Percentiles rank a stretch among this genome's conserved stretches.
Conservation (phyloP, 2,113 vertebrate species). For the Mandrillus leucophaeus region DNA sequence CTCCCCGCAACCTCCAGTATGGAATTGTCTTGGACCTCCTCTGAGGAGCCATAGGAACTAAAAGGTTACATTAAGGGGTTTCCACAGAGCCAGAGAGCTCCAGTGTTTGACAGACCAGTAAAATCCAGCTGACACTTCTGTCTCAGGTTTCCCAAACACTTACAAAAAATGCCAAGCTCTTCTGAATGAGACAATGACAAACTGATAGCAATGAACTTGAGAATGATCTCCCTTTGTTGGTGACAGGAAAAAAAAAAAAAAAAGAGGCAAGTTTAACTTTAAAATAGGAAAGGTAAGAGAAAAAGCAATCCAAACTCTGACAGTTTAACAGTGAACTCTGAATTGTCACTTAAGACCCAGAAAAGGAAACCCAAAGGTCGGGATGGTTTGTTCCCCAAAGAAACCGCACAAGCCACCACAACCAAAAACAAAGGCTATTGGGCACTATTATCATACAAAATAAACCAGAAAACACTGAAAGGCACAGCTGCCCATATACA, state of each 20-base stretch:
- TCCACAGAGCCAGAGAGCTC: not conserved
- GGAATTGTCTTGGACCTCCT: not conserved
- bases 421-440: not conserved
- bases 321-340: not conserved
- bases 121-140: not conserved
- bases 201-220: not conserved
- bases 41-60: not conserved
- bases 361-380: slow-evolving; percentile 28
- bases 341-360: not conserved
- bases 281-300: not conserved
- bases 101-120: not conserved
- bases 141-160: not conserved
- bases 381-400: not conserved
- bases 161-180: not conserved
- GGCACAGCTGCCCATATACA: not conserved
- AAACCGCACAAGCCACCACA: not conserved
- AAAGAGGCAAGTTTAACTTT: not conserved
- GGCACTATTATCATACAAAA: not conserved
- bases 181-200: not conserved
- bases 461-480: not conserved
- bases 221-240: not conserved
- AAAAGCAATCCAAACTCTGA: not conserved
- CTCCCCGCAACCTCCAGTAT: too few species aligned
- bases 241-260: not conserved
- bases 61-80: not conserved